These are phyloP conservation scores for Calyptomena viridis DNA, from an alignment of 2,113 vertebrate genomes.

Conservation along the genomic window DNA sequence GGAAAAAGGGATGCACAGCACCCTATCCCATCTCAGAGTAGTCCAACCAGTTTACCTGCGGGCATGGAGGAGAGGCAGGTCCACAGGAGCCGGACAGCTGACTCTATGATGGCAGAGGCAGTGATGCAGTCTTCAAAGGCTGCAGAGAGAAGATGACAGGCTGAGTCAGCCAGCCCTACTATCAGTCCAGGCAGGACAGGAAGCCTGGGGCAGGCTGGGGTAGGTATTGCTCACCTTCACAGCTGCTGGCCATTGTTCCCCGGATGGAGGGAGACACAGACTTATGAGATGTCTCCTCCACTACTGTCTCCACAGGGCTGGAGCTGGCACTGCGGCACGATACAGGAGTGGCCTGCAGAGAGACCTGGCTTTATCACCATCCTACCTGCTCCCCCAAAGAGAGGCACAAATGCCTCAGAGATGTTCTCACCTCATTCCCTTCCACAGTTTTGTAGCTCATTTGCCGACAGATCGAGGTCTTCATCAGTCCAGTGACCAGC, in stretches of 20 bases:
- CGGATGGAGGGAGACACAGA: slow-evolving; percentile 83
- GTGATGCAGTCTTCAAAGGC: slow-evolving; percentile 89
- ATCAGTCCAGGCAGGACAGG: neutral
- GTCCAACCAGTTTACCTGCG: slow-evolving; percentile 74
- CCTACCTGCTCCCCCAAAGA: neutral
- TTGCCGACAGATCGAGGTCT: slow-evolving; percentile 89
- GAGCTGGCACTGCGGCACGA: slow-evolving; percentile 74
- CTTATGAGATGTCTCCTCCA: slow-evolving; percentile 89
- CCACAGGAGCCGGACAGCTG: slow-evolving; percentile 83
- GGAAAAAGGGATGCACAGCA: neutral
- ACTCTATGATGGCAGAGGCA: slow-evolving; percentile 84
- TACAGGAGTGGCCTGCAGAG: slow-evolving; percentile 67
- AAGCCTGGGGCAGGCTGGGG: neutral
- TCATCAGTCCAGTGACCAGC: slow-evolving; percentile 89
- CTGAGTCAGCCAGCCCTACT: neutral
- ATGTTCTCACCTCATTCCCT: slow-evolving; percentile 78
- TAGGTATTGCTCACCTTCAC: slow-evolving; percentile 81
- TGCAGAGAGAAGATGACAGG: slow-evolving; percentile 44
- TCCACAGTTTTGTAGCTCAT: slow-evolving; percentile 87
- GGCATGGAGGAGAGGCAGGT: slow-evolving; percentile 92
- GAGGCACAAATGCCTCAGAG: fast-evolving
- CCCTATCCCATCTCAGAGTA: neutral
- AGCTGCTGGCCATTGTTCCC: slow-evolving; percentile 87
- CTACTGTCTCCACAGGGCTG: slow-evolving; percentile 81
- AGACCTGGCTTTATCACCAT: neutral